Conservation (phyloP, 2,888 invertebrate species). For the Lepidochrysops patricia region DNA sequence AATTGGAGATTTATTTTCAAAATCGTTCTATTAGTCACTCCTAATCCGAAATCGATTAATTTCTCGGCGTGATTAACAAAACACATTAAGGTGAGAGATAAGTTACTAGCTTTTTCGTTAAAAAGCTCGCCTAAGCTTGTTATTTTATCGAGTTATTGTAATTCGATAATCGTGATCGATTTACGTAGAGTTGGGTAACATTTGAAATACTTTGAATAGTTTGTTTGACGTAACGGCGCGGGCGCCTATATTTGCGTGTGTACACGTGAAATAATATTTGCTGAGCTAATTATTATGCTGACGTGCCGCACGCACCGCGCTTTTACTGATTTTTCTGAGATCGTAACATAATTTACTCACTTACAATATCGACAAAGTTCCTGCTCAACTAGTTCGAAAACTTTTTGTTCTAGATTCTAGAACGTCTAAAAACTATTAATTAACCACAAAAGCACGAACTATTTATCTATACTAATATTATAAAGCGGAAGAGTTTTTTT, state of each 20-base stretch:
- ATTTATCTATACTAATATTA: too few species aligned
- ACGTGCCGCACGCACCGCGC: not conserved
- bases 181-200: not conserved
- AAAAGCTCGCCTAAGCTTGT: not conserved
- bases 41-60: not conserved
- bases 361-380: too few species aligned
- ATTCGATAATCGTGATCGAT: not conserved
- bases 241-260: not conserved
- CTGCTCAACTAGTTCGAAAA: too few species aligned
- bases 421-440: too few species aligned
- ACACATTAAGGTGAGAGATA: not conserved
- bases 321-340: not conserved
- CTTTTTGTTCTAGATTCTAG: too few species aligned
- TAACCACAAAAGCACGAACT: too few species aligned
- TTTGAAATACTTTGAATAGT: not conserved
- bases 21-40: not conserved
- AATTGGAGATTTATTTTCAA: not conserved
- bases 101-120: not conserved
- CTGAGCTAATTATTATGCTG: not conserved
- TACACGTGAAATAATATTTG: not conserved
- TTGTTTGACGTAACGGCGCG: not conserved
- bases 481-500: too few species aligned
- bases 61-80: not conserved
- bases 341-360: not conserved
- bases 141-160: not conserved